These are phyloP conservation scores for Astyanax mexicanus DNA, from an alignment of 2,797 vertebrate genomes.

Conservation along the genomic window DNA sequence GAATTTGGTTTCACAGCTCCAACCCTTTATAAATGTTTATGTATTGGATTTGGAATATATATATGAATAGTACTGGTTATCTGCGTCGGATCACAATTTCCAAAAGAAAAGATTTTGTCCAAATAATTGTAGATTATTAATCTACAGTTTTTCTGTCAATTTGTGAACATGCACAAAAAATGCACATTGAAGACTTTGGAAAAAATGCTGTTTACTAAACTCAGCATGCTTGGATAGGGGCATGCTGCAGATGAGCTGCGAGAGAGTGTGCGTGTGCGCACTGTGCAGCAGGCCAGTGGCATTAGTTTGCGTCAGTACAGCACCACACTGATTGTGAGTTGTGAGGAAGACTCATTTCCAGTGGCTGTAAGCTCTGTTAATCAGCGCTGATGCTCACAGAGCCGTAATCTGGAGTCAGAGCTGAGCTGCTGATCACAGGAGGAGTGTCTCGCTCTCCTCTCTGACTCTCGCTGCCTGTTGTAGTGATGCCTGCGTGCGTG, in stretches of 20 bases:
- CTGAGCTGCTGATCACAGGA: slow-evolving; percentile 11
- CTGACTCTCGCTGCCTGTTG: not conserved
- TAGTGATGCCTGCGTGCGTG: not conserved
- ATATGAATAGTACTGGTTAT: no score
- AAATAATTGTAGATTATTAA: no score
- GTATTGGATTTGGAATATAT: no score
- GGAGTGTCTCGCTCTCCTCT: slow-evolving; percentile 5
- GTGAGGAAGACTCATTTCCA: slow-evolving; percentile 10
- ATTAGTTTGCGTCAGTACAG: not conserved
- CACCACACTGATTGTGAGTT: slow-evolving; percentile 9
- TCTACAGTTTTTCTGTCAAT: no score
- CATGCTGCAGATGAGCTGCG: not conserved
- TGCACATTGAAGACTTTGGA: no score
- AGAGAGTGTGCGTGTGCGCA: no score
- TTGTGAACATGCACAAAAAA: no score
- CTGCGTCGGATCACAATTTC: no score
- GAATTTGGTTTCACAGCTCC: no score
- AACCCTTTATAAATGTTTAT: no score
- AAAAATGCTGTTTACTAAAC: not conserved
- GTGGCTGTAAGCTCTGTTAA: slow-evolving; percentile 28
- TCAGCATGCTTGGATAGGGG: not conserved
- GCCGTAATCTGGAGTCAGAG: slow-evolving; percentile 7
- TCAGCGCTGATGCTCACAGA: slow-evolving; percentile 18
- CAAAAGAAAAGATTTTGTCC: no score
- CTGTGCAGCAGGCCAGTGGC: not conserved